Conservation (phyloP, 2,113 vertebrate species). For the Pterocles orientalis region DNA sequence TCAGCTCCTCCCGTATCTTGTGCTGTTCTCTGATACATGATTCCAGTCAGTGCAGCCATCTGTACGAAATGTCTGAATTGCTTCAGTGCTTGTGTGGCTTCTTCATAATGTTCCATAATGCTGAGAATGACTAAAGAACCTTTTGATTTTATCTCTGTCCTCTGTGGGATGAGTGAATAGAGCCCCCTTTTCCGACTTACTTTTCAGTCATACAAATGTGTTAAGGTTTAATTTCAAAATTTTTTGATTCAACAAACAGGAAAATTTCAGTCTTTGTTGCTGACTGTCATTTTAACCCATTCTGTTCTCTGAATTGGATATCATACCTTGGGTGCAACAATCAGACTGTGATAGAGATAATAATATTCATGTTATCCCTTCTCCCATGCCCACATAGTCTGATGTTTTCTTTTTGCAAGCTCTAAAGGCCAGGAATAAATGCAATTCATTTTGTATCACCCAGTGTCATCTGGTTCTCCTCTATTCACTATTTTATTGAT, state of each 20-base stretch:
- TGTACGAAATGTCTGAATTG: background rate
- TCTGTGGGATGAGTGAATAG: background rate
- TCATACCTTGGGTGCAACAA: background rate
- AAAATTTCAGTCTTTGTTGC: background rate
- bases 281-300: background rate
- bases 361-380: background rate
- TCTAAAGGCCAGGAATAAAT: background rate
- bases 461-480: background rate
- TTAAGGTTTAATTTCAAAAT: background rate
- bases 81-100: background rate
- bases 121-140: background rate
- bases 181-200: background rate
- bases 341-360: background rate
- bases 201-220: background rate
- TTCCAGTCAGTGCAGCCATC: background rate
- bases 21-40: background rate
- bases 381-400: background rate
- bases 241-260: background rate
- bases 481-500: background rate
- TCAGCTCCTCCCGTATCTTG: background rate
- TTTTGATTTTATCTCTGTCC: background rate
- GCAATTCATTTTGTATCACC: background rate
- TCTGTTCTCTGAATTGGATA: background rate
- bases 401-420: background rate
- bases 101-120: background rate